These are phyloP conservation scores for Empis livida DNA, from an alignment of 2,888 invertebrate genomes.

Conservation along the genomic window DNA sequence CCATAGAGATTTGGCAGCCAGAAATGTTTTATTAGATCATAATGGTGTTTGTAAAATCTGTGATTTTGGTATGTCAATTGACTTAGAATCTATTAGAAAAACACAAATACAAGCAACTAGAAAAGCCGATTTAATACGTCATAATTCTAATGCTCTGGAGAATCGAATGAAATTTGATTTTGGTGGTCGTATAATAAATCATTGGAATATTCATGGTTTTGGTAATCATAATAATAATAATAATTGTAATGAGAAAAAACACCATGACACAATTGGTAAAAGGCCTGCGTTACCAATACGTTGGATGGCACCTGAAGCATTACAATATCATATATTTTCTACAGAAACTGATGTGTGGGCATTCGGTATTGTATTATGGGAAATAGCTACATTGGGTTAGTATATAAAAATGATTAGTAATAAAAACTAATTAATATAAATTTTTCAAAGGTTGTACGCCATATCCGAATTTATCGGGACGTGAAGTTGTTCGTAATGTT, in stretches of 20 bases:
- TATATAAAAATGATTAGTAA: neutral
- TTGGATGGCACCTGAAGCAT: constrained; percentile 80
- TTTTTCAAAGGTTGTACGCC: constrained; percentile 60
- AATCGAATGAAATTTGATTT: constrained; percentile 27
- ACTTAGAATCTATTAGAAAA: constrained; percentile 36
- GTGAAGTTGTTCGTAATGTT: constrained; percentile 69
- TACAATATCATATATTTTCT: constrained; percentile 65
- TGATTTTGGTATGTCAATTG: constrained; percentile 76
- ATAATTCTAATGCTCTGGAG: constrained; percentile 21
- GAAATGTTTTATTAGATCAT: constrained; percentile 71
- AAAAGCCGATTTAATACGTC: constrained; percentile 20
- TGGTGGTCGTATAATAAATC: constrained; percentile 29
- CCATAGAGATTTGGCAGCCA: constrained; percentile 71
- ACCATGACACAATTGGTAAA: constrained; percentile 29
- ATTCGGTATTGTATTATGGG: constrained; percentile 76
- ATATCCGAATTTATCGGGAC: constrained; percentile 71
- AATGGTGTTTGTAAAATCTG: constrained; percentile 80
- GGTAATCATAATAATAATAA: constrained; percentile 12
- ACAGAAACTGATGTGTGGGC: constrained; percentile 80
- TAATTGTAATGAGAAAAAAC: constrained; percentile 9
- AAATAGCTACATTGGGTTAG: constrained; percentile 69
- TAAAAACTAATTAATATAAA: neutral
- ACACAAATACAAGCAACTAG: constrained; percentile 19
- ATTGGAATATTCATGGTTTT: constrained; percentile 25
- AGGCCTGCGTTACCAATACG: constrained; percentile 34